Evolutionary conservation across 2,888 invertebrate species (phyloP), one percentile per base, ranked within the genome.

Genomic region (Hyppa rectilinea): DNA sequence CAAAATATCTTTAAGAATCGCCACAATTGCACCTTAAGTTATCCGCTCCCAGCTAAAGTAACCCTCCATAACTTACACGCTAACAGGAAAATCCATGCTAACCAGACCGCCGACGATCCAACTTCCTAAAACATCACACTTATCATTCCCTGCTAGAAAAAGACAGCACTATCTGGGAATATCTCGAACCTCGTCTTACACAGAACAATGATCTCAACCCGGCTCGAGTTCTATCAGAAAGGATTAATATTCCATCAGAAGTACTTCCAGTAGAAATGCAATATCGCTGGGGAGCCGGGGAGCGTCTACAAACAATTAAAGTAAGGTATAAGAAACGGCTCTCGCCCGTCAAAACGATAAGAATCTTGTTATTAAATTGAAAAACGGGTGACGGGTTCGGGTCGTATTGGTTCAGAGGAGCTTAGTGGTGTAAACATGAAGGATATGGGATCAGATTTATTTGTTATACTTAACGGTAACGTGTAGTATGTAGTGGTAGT

Each of bases 351-450:
- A 74, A 74, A 75, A 75, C 70, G 85, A 87, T 86, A 85, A 74
- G 66, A 80, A 87, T 86, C 82, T 79, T 67, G 80, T 85, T 83
- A 85, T 85, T 82, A 85, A 85, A 87, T 80, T 84, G 82, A 82
- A 82, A 81, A 77, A 73, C 55, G 69, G 29, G 47, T 29, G 60
- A 36, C 29, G 23, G 23, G 47, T 56, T 36, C 43, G 29, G 12
- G 43, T 10, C 50, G 45, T 36, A 17, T 4, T 47, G 14, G 49
- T 36, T 66, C 36, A 31, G 68, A 58, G 53, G 29, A 34, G 14
- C 17, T 26, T 9, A 40, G 31, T 20, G 12, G 10, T 23, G 5
- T 12, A 6, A 38, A 20, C 4, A 20, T n/a, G n/a, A n/a, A 26
- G 53, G 23, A 14, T 26, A 29, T 3, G 26, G 6, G 14, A 40